Evolutionary conservation across 2,888 invertebrate genomes (phyloP).

Genomic region (Ophraella communa): DNA sequence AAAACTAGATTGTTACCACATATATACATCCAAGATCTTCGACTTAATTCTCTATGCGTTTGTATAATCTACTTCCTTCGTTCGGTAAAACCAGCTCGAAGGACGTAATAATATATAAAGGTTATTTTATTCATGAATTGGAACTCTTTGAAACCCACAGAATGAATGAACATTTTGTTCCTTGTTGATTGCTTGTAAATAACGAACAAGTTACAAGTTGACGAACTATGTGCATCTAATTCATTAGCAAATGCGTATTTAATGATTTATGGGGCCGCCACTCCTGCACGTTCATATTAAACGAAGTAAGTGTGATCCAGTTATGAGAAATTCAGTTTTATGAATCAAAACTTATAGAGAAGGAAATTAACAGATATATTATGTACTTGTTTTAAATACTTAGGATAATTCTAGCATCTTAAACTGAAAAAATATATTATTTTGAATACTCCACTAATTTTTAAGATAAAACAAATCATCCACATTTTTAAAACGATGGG

Average conservation of each 20-base stretch:
- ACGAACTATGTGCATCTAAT: slow-evolving; percentile 13
- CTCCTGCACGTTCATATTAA: not conserved
- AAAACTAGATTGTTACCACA: no score
- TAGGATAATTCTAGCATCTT: no score
- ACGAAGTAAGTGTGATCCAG: not conserved
- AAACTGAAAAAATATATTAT: no score
- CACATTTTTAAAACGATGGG: no score
- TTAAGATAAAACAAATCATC: no score
- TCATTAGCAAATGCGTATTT: not conserved
- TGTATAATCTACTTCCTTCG: not conserved
- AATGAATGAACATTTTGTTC: slow-evolving; percentile 11
- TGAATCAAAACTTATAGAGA: no score
- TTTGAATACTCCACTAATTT: no score
- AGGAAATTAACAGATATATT: no score
- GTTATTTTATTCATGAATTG: not conserved
- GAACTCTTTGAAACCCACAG: not conserved
- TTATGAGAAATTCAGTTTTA: no score
- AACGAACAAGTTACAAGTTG: slow-evolving; percentile 11
- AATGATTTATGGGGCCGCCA: slow-evolving; percentile 5
- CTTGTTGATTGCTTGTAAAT: slow-evolving; percentile 12
- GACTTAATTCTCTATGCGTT: not conserved
- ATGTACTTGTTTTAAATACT: no score
- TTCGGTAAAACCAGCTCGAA: not conserved
- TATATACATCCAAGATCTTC: no score
- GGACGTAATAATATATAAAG: slow-evolving; percentile 6